Evolutionary conservation across 2,113 vertebrate species (phyloP), one percentile per base, ranked within the genome.

Genomic region (Barnardius zonarius): DNA sequence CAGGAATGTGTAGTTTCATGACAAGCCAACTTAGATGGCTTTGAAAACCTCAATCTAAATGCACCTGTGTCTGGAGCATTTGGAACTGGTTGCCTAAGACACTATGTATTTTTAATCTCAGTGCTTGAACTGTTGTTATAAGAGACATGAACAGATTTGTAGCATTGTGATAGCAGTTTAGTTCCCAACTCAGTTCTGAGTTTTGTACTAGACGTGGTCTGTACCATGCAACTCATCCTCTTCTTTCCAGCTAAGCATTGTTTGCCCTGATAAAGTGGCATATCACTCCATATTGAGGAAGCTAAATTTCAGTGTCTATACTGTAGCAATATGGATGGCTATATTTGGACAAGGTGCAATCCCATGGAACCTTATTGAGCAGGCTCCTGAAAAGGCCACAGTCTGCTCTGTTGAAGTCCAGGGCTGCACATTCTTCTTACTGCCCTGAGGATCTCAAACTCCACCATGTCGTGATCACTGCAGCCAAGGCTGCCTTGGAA

Each of bases 161-260:
- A 62, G 37, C 52, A 62, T 11, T 49, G 15, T 27, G 67, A 75
- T 20, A 17, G 20, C 5, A 46, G 17, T 52, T 80, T 11, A 52
- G 41, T 28, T 69, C 35, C 86, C 44, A 33, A 12, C 30, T 84
- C 1, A 1, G 9, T 16, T 73, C 17, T 43, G 43, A 64, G 13
- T 51, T 85, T 69, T 73, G 35, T 62, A 44, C 49, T 30, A 39
- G 41, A 44, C 2, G 4, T 2, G 15, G 8, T 68, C 37, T 57
- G 15, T 33, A 75, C 6, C 24, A 52, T 9, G 6, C 0, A 0
- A 35, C 8, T 57, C 3, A 64, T 33, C 11, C 2, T 2, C 22
- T 49, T 82, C 78, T 61, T 46, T 48, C 28, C 28, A 59, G 6
- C 22, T 64, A 73, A 73, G 3, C 1, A 1, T 46, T 54, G 3